Evolutionary conservation across 37 sponge, comb jelly and placozoan species (phyloP).

Genomic region (Ianthella basta): DNA sequence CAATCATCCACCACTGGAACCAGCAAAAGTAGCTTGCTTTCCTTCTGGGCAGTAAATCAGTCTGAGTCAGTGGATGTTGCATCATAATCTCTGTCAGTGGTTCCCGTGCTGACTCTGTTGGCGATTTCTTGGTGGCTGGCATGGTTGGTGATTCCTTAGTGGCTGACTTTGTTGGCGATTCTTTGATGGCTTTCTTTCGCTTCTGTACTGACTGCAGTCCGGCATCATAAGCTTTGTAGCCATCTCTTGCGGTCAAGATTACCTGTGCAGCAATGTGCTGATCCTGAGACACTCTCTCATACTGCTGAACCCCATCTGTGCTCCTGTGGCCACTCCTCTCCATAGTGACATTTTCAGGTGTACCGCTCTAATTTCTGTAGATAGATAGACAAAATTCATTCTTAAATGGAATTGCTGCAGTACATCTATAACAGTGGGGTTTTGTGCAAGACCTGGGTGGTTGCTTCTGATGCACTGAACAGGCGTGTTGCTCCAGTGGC

Average conservation of each 20-base stretch:
- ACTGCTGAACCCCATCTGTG: background rate
- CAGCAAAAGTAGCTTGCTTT: background rate
- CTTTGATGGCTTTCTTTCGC: background rate
- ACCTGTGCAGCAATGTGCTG: slow-evolving; percentile 2
- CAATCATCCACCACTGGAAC: background rate
- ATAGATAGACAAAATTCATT: too few relatives aligned
- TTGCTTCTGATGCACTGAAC: too few relatives aligned
- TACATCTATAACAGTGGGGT: too few relatives aligned
- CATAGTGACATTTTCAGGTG: slow-evolving; percentile 12
- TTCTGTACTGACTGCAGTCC: background rate
- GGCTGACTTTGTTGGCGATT: slow-evolving; percentile 1
- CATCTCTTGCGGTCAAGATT: background rate
- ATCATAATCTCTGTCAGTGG: background rate
- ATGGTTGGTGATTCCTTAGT: too few relatives aligned
- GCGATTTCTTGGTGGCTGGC: too few relatives aligned
- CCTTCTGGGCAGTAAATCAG: background rate
- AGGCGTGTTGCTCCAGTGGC: slow-evolving; percentile 3
- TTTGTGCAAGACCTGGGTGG: too few relatives aligned
- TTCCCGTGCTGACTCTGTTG: too few relatives aligned
- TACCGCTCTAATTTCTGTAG: background rate
- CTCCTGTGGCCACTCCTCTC: slow-evolving; percentile 13
- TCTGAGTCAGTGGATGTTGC: background rate
- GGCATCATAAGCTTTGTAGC: background rate
- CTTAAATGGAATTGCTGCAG: too few relatives aligned
- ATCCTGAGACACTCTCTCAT: background rate